Evolutionary conservation across 2,888 invertebrate genomes (phyloP).

Genomic region (Torymus tubicola): DNA sequence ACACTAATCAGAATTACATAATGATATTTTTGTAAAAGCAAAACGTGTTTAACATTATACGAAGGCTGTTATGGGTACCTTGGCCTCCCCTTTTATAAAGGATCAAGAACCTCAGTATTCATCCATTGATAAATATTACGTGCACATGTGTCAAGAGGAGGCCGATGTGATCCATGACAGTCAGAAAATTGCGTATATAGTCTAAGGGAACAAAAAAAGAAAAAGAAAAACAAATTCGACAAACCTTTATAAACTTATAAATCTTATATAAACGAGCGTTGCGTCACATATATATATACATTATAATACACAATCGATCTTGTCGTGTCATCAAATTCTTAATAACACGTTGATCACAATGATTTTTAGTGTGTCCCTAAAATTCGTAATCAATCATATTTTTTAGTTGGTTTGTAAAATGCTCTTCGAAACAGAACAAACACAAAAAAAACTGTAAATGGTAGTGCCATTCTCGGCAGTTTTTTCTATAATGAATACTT

Average conservation of each 20-base stretch:
- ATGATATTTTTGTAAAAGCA: slow-evolving; percentile 18
- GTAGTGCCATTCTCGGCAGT: slow-evolving; percentile 67
- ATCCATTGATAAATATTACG: slow-evolving; percentile 40
- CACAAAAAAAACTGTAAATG: slow-evolving; percentile 39
- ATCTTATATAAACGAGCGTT: no score
- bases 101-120: slow-evolving; percentile 54
- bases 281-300: no score
- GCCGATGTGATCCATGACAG: slow-evolving; percentile 74
- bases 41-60: slow-evolving; percentile 1
- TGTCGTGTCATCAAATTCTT: slow-evolving; percentile 47
- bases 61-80: slow-evolving; percentile 71
- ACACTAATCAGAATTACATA: neutral
- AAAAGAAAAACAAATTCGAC: slow-evolving; percentile 14
- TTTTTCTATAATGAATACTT: slow-evolving; percentile 55
- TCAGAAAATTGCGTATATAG: slow-evolving; percentile 49
- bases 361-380: slow-evolving; percentile 1
- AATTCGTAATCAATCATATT: no score
- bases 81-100: slow-evolving; percentile 74
- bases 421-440: slow-evolving; percentile 6
- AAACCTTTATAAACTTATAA: neutral
- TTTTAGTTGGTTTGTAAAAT: slow-evolving; percentile 30
- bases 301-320: no score
- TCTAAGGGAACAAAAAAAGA: slow-evolving; percentile 11
- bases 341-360: slow-evolving; percentile 7
- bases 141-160: slow-evolving; percentile 69